These are phyloP conservation scores for Aegithalos caudatus DNA, from an alignment of 2,113 vertebrate species.

Conservation along the genomic window DNA sequence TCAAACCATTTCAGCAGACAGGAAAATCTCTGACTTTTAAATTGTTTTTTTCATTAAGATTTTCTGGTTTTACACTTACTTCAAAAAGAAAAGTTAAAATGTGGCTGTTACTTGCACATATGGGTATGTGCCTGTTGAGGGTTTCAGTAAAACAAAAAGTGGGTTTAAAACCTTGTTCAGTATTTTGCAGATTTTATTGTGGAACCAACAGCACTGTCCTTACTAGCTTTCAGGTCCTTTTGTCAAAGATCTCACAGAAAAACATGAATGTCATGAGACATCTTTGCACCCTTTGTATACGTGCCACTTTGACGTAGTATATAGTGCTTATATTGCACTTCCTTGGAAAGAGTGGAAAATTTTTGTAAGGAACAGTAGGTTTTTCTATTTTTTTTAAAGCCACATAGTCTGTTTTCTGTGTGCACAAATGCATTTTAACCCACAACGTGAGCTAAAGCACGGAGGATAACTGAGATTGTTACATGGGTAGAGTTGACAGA, in stretches of 20 bases:
- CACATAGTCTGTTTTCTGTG: rapidly evolving
- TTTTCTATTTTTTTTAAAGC: not conserved
- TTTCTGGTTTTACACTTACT: not conserved
- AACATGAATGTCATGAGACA: not conserved
- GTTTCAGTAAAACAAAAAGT: not conserved
- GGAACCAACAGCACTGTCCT: not conserved
- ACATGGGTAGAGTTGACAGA: not conserved
- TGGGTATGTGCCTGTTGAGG: not conserved
- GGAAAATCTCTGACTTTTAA: not conserved
- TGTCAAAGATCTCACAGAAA: not conserved
- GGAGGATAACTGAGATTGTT: not conserved
- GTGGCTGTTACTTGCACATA: not conserved
- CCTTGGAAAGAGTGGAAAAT: not conserved
- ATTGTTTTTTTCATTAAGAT: not conserved
- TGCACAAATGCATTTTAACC: not conserved
- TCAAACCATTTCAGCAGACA: not conserved
- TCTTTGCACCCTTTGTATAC: not conserved
- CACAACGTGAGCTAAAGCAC: not conserved
- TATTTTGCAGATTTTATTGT: not conserved
- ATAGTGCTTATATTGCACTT: not conserved
- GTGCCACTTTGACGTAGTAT: not conserved
- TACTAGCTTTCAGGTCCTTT: not conserved
- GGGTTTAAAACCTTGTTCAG: not conserved
- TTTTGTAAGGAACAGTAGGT: not conserved
- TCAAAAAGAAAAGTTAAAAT: not conserved